Conservation (phyloP, 2,888 invertebrate genomes). For the Axea sp. region DNA sequence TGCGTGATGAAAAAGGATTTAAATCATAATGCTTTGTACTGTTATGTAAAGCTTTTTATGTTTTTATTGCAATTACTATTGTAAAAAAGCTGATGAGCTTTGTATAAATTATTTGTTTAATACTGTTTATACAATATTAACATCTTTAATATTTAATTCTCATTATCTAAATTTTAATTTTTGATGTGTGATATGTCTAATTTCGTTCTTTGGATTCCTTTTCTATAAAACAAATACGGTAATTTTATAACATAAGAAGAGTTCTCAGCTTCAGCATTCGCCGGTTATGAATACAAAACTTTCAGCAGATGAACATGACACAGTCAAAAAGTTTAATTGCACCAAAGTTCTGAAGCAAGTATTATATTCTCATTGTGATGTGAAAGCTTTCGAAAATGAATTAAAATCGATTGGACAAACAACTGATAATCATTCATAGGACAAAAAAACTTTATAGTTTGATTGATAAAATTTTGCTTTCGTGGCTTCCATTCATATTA, state of each 20-base stretch:
- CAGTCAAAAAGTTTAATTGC: slow-evolving; percentile 45
- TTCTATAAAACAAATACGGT: slow-evolving; percentile 19
- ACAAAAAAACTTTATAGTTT: not conserved
- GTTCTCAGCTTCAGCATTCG: slow-evolving; percentile 35
- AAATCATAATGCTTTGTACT: too few relatives aligned
- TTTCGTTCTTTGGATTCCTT: slow-evolving; percentile 11
- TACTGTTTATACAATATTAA: too few relatives aligned
- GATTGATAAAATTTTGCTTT: too few relatives aligned
- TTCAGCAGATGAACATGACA: slow-evolving; percentile 18
- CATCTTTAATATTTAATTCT: too few relatives aligned
- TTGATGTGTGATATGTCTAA: slow-evolving; percentile 5
- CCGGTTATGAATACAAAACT: slow-evolving; percentile 36
- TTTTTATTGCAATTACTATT: too few relatives aligned
- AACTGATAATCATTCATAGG: not conserved
- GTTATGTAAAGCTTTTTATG: too few relatives aligned
- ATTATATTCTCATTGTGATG: slow-evolving; percentile 29
- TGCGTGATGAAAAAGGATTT: too few relatives aligned
- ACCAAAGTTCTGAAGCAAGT: slow-evolving; percentile 24
- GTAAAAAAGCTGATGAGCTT: too few relatives aligned
- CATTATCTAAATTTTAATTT: too few relatives aligned
- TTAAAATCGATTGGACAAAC: slow-evolving; percentile 24
- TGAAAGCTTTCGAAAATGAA: slow-evolving; percentile 16
- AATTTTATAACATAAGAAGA: slow-evolving; percentile 18
- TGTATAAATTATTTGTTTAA: too few relatives aligned
- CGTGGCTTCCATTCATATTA: too few relatives aligned